Evolutionary conservation across 2,888 invertebrate genomes (phyloP).

Genomic region (Patella ulyssiponensis): DNA sequence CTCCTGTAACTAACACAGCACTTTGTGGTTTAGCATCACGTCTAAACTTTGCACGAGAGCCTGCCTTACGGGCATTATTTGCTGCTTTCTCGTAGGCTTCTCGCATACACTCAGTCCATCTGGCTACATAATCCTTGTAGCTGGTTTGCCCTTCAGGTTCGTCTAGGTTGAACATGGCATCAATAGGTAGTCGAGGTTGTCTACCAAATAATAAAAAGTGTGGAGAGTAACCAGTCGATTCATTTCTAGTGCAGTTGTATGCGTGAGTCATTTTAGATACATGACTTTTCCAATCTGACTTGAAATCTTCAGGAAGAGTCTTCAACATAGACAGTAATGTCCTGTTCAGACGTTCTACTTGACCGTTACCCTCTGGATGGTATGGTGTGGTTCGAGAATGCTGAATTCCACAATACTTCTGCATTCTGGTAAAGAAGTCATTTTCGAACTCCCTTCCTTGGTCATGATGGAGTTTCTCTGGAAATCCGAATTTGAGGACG

Average conservation of each 20-base stretch:
- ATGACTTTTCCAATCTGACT: conserved; percentile 20
- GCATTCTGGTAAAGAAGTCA: conserved; percentile 23
- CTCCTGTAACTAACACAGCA: conserved; percentile 20
- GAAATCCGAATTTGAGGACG: conserved; percentile 37
- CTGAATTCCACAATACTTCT: conserved; percentile 10
- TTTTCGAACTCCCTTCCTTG: conserved; percentile 46
- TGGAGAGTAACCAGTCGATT: conserved; percentile 36
- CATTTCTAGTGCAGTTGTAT: conserved; percentile 41
- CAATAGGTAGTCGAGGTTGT: conserved; percentile 26
- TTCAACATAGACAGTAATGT: conserved; percentile 18
- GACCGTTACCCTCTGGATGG: conserved; percentile 17
- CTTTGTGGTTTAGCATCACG: conserved; percentile 12
- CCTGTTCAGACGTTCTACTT: conserved; percentile 20
- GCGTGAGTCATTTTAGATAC: conserved; percentile 39
- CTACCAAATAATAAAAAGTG: conserved; percentile 35
- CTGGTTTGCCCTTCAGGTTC: background rate
- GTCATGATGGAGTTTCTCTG: conserved; percentile 39
- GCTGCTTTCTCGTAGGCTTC: conserved; percentile 12
- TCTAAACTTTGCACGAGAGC: background rate
- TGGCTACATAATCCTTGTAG: conserved; percentile 17
- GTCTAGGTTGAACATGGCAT: conserved; percentile 15
- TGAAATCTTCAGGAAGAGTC: conserved; percentile 16
- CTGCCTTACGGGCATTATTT: background rate
- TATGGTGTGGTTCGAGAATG: too few species aligned
- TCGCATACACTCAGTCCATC: conserved; percentile 17